Conservation (phyloP, 2,113 vertebrate species). For the Malurus melanocephalus region DNA sequence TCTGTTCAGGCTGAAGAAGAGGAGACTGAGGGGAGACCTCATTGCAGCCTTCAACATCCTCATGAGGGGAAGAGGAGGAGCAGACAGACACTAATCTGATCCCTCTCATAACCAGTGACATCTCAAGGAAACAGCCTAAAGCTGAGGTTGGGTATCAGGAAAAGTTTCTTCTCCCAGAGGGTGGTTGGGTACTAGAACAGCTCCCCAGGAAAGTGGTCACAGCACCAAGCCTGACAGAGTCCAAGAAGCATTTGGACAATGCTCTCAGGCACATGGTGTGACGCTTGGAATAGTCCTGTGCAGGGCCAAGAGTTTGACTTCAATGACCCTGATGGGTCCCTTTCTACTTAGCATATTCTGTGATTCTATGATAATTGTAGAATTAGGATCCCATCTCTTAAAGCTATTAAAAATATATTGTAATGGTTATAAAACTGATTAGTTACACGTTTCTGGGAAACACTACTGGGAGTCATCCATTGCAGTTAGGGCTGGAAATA, state of each 20-base stretch:
- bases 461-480: not conserved
- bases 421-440: not conserved
- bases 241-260: not conserved
- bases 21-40: too few relatives aligned
- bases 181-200: not conserved
- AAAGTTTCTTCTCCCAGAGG: not conserved
- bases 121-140: not conserved
- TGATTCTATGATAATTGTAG: not conserved
- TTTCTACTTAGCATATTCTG: not conserved
- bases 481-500: not conserved
- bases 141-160: not conserved
- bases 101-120: not conserved
- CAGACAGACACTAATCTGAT: too few relatives aligned
- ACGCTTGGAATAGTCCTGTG: accelerated
- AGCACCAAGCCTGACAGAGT: not conserved
- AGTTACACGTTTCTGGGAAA: not conserved
- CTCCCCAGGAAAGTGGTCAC: not conserved
- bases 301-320: not conserved
- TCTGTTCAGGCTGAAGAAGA: not conserved
- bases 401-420: not conserved
- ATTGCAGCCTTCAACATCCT: not conserved
- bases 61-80: accelerated
- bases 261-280: not conserved
- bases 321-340: not conserved
- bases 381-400: not conserved